Evolutionary conservation across 2,888 invertebrate species (phyloP).

Genomic region (Thecophora atra): DNA sequence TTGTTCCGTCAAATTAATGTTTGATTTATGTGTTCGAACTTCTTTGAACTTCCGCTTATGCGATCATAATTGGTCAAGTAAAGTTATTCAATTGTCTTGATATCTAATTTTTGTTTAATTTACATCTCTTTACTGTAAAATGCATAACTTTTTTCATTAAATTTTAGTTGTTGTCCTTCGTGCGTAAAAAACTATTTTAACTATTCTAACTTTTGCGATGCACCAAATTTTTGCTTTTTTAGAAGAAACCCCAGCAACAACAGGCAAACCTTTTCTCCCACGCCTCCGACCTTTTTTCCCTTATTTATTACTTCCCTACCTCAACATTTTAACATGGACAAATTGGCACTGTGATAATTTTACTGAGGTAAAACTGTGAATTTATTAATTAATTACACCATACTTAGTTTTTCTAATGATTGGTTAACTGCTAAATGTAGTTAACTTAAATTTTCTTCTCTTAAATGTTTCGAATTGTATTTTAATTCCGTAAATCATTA

Average conservation of each 20-base stretch:
- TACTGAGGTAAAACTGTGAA: too few species aligned
- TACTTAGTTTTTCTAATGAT: too few species aligned
- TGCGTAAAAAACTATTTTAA: slow-evolving; percentile 30
- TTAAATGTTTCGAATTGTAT: too few species aligned
- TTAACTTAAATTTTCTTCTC: too few species aligned
- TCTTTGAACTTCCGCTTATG: neutral
- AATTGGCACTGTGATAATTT: too few species aligned
- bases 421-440: too few species aligned
- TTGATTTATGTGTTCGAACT: slow-evolving; percentile 16
- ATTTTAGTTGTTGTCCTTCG: slow-evolving; percentile 35
- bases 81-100: neutral
- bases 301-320: too few species aligned
- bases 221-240: too few species aligned
- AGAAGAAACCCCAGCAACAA: neutral
- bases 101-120: neutral
- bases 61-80: neutral
- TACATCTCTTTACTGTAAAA: neutral
- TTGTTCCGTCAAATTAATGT: slow-evolving; percentile 7
- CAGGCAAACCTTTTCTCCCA: neutral
- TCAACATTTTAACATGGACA: too few species aligned
- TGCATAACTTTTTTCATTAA: neutral
- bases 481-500: too few species aligned
- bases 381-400: too few species aligned
- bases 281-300: too few species aligned
- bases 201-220: slow-evolving; percentile 17